A percentile compares a stretch with the other conserved stretches of the same genome.
phyloP scores from a whole-genome alignment of 2,113 vertebrate genomes.

The Megaptera novaeangliae region DNA sequence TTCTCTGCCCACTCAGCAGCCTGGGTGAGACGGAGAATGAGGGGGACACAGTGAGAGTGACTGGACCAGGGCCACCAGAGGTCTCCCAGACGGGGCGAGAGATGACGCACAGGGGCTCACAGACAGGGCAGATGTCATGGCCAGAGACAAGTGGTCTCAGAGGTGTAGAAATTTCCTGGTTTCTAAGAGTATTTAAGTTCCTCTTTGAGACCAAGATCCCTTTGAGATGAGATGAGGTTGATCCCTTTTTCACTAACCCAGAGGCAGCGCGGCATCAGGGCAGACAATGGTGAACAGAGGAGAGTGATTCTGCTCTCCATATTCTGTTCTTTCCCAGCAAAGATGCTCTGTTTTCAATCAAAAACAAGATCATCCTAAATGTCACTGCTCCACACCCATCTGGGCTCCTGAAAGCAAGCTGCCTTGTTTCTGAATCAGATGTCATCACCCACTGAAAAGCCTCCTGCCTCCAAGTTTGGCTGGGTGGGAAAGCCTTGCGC shows the following conservation, averaged over 20 bases:
- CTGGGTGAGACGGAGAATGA: not conserved
- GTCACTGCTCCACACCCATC: constrained; percentile 40
- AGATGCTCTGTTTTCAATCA: constrained; percentile 40
- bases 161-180: not conserved
- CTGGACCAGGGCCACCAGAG: not conserved
- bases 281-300: not conserved
- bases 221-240: not conserved
- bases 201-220: not conserved
- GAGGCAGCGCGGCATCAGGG: not conserved
- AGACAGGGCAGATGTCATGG: accelerated
- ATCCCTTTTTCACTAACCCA: not conserved
- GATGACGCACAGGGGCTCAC: not conserved
- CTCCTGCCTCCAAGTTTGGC: not conserved
- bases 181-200: not conserved
- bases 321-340: not conserved
- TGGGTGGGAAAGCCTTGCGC: not conserved
- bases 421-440: constrained; percentile 43
- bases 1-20: not conserved
- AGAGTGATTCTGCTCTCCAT: not conserved
- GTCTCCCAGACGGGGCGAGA: accelerated
- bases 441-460: constrained; percentile 6
- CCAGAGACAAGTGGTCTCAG: not conserved
- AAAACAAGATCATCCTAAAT: constrained; percentile 57
- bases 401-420: constrained; percentile 53
- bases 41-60: accelerated